phyloP scores from a whole-genome alignment of 2,888 invertebrate genomes.

The Apamea anceps region DNA sequence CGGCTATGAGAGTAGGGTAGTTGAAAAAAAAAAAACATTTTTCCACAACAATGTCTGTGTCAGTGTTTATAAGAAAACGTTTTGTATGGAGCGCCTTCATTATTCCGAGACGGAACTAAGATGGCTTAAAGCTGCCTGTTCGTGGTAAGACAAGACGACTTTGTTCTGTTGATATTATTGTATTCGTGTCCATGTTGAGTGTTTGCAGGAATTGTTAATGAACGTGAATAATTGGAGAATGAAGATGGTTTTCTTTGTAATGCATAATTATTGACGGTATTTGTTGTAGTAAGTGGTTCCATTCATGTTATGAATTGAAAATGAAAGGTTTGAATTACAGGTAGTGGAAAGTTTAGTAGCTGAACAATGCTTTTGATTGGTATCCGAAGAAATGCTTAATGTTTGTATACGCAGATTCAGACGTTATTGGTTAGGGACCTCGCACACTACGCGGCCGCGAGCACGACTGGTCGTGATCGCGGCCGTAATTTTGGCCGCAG shows the following conservation, averaged over 20 bases:
- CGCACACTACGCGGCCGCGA: no score
- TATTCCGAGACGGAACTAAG: conserved; percentile 79
- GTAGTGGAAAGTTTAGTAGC: no score
- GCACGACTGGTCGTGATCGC: no score
- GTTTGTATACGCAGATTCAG: neutral
- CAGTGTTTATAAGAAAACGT: conserved; percentile 79
- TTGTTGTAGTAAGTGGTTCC: neutral
- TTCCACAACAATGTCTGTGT: conserved; percentile 77
- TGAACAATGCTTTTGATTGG: neutral
- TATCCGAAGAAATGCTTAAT: neutral
- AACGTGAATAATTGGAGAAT: neutral
- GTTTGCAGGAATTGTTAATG: neutral
- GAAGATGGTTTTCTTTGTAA: neutral
- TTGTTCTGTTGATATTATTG: neutral
- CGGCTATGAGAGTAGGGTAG: conserved; percentile 41
- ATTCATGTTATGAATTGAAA: neutral
- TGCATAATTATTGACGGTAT: neutral
- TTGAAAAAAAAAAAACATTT: conserved; percentile 70
- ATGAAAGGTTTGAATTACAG: neutral
- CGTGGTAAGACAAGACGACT: conserved; percentile 49
- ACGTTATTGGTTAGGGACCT: neutral
- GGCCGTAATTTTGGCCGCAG: neutral
- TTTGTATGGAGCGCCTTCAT: conserved; percentile 80
- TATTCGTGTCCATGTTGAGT: neutral
- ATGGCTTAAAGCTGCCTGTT: conserved; percentile 72